These are phyloP conservation scores for Phasia obesa DNA, from an alignment of 2,888 invertebrate genomes.

Conservation along the genomic window DNA sequence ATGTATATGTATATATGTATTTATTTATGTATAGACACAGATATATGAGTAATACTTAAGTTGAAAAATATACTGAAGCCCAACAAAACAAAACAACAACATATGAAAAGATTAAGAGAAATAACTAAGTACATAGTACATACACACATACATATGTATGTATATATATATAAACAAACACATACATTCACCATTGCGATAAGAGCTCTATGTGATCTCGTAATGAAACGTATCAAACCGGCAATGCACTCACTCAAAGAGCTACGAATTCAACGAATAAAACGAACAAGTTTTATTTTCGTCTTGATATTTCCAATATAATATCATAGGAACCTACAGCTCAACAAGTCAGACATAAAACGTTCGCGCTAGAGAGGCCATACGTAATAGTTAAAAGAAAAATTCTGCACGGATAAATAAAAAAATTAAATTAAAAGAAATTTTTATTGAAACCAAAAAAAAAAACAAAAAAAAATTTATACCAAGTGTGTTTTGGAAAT, in stretches of 20 bases:
- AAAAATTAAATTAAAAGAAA: constrained; percentile 40
- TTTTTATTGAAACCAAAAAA: constrained; percentile 72
- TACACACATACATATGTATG: neutral
- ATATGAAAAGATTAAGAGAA: constrained; percentile 59
- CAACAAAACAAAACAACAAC: constrained; percentile 13
- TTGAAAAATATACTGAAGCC: neutral
- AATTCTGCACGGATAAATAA: constrained; percentile 31
- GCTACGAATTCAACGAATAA: constrained; percentile 16
- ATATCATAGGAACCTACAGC: constrained; percentile 76
- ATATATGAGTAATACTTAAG: constrained; percentile 43
- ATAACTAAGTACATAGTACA: neutral
- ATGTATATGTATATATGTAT: no score
- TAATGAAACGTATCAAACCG: constrained; percentile 3
- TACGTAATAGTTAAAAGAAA: constrained; percentile 19
- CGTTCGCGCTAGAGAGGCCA: constrained; percentile 74
- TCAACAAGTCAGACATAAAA: constrained; percentile 77
- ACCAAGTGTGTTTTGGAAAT: constrained; percentile 44
- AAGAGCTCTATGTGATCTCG: constrained; percentile 56
- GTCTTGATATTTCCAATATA: constrained; percentile 73
- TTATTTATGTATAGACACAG: constrained; percentile 34
- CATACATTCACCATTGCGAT: constrained; percentile 1
- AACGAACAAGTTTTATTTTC: constrained; percentile 42
- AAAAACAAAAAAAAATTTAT: constrained; percentile 67
- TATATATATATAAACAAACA: constrained; percentile 1
- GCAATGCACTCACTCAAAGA: constrained; percentile 52